phyloP scores from a whole-genome alignment of 2,797 vertebrate species.

The Saguinus oedipus region DNA sequence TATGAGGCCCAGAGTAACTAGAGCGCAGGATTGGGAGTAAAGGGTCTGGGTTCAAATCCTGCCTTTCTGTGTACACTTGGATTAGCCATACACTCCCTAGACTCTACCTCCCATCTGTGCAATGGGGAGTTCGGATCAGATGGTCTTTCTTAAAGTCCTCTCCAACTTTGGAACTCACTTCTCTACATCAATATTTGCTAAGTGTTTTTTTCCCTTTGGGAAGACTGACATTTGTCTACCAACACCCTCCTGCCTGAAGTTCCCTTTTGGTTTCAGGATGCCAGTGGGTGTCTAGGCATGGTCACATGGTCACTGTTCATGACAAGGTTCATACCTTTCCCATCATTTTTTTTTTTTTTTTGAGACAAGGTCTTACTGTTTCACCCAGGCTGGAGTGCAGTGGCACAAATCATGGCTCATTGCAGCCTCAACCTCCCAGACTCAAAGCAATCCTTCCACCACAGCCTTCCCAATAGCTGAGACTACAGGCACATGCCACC shows the following conservation, averaged over 20 bases:
- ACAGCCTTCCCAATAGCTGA: not conserved
- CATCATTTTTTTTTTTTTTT: not conserved
- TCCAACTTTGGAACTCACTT: not conserved
- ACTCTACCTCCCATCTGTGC: not conserved
- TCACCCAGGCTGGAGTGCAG: not conserved
- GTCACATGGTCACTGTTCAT: not conserved
- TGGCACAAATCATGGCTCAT: not conserved
- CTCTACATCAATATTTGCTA: not conserved
- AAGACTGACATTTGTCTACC: not conserved
- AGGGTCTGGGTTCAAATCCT: not conserved
- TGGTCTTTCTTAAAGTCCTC: not conserved
- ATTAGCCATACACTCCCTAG: not conserved
- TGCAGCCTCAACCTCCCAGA: accelerated
- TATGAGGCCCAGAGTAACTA: too few species aligned
- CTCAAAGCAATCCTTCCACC: not conserved
- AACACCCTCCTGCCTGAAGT: too few species aligned
- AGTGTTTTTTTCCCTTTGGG: not conserved
- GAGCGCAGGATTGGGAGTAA: not conserved
- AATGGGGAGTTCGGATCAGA: not conserved
- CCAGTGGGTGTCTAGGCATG: not conserved
- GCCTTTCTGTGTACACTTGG: not conserved
- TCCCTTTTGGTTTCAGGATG: not conserved
- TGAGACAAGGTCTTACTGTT: not conserved
- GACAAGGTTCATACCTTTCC: not conserved
- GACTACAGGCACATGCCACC: not conserved